A percentile compares a stretch with the other conserved stretches of the same genome.
phyloP scores from a whole-genome alignment of 2,888 invertebrate species.

The Ectemnius lituratus region DNA sequence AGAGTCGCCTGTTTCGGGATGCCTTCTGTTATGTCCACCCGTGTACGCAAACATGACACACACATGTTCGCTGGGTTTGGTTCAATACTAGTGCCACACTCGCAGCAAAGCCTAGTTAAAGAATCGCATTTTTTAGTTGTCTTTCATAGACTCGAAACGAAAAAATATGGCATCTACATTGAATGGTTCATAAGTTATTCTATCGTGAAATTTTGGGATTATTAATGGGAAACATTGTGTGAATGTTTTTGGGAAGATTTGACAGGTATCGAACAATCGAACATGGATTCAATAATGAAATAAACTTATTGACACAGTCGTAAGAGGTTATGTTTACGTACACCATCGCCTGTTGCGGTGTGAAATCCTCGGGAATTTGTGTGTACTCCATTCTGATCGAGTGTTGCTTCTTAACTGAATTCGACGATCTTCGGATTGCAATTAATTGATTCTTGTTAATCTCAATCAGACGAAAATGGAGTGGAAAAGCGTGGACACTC shows the following conservation, averaged over 20 bases:
- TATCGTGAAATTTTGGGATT: not conserved
- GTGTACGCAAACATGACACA: conserved; percentile 92
- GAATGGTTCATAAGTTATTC: not conserved
- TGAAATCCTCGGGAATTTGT: not conserved
- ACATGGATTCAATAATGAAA: not conserved
- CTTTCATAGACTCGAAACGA: not conserved
- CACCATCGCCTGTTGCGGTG: conserved; percentile 26
- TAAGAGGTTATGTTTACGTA: conserved; percentile 33
- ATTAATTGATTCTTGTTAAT: not conserved
- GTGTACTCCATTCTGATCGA: not conserved
- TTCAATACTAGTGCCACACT: conserved; percentile 94
- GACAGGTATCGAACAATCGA: not conserved
- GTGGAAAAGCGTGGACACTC: not conserved
- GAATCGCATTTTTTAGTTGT: not conserved
- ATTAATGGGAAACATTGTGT: too few relatives aligned
- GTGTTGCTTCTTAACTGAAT: not conserved
- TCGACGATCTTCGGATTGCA: not conserved
- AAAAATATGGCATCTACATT: not conserved
- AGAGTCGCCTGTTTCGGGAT: conserved; percentile 96
- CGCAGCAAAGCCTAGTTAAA: conserved; percentile 86
- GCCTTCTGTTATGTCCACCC: conserved; percentile 96
- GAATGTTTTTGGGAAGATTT: too few relatives aligned
- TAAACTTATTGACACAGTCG: not conserved
- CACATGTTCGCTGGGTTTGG: conserved; percentile 99
- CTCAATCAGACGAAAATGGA: not conserved